phyloP scores from a whole-genome alignment of 2,113 vertebrate genomes.

The Perognathus longimembris region DNA sequence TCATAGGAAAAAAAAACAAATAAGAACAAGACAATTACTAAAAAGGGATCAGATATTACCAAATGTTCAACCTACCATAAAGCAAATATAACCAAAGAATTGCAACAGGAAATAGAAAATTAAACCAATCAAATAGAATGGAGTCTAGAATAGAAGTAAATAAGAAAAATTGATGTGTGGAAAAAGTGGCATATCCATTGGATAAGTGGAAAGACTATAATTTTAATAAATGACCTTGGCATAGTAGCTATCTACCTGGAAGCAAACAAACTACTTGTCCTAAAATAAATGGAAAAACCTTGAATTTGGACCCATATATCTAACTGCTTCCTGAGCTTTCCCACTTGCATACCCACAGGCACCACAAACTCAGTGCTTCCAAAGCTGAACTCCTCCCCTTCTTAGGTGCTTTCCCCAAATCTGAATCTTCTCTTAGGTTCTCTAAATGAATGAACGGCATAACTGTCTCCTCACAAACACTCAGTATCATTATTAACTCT shows the following conservation, averaged over 20 bases:
- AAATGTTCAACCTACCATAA: slow-evolving; percentile 32
- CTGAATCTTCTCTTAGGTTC: slow-evolving; percentile 3
- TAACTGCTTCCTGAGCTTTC: slow-evolving; percentile 27
- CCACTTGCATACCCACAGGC: slow-evolving; percentile 13
- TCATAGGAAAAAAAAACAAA: slow-evolving; percentile 1
- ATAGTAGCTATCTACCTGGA: background rate
- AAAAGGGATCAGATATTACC: slow-evolving; percentile 2
- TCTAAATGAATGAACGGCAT: slow-evolving; percentile 14
- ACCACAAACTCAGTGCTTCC: slow-evolving; percentile 27
- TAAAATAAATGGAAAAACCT: slow-evolving; percentile 47
- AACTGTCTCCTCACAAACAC: background rate
- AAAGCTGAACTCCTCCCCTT: slow-evolving; percentile 13
- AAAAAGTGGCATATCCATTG: background rate
- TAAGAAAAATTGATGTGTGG: background rate
- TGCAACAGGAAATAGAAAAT: slow-evolving; percentile 12
- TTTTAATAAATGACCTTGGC: slow-evolving; percentile 34
- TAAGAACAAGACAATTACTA: slow-evolving; percentile 23
- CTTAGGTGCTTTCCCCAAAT: background rate
- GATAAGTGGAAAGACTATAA: background rate
- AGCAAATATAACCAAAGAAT: slow-evolving; percentile 17
- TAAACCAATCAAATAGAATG: slow-evolving; percentile 52
- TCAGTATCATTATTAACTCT: slow-evolving; percentile 4
- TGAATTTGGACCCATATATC: slow-evolving; percentile 35
- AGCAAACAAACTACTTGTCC: slow-evolving; percentile 17
- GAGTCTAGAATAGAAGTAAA: slow-evolving; percentile 25